Evolutionary conservation across 2,888 invertebrate species (phyloP).

Genomic region (Miltochrista miniata): DNA sequence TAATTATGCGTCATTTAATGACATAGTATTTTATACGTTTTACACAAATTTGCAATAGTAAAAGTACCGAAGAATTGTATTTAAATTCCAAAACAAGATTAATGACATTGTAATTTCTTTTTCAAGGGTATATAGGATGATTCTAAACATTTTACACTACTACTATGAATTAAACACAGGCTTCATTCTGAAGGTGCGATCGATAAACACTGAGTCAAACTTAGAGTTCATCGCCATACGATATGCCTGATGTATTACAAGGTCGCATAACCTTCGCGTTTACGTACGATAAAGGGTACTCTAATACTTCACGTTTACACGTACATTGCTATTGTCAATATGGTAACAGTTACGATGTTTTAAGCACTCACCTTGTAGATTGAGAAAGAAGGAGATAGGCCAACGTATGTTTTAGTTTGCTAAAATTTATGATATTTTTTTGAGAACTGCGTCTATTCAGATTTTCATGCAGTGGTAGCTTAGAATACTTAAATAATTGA

Average conservation of each 20-base stretch:
- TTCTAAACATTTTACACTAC: neutral
- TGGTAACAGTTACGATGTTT: conserved; percentile 42
- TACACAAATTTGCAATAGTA: too few relatives aligned
- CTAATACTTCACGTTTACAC: conserved; percentile 45
- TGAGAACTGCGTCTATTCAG: neutral
- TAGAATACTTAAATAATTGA: conserved; percentile 6
- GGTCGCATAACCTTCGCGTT: conserved; percentile 58
- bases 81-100: too few relatives aligned
- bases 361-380: conserved; percentile 7
- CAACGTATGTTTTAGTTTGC: neutral
- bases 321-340: conserved; percentile 48
- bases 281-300: conserved; percentile 46
- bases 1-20: too few relatives aligned
- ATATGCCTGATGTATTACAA: conserved; percentile 65
- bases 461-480: neutral
- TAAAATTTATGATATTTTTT: neutral
- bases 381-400: neutral
- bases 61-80: too few relatives aligned
- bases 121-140: too few relatives aligned
- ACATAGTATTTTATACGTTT: too few relatives aligned
- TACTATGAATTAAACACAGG: conserved; percentile 16
- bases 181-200: conserved; percentile 47
- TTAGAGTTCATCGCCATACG: conserved; percentile 55
- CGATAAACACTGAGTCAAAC: conserved; percentile 49
- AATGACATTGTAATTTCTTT: too few relatives aligned